Conservation (phyloP, 1,140 invertebrate genomes). For the Chironomus tepperi region DNA sequence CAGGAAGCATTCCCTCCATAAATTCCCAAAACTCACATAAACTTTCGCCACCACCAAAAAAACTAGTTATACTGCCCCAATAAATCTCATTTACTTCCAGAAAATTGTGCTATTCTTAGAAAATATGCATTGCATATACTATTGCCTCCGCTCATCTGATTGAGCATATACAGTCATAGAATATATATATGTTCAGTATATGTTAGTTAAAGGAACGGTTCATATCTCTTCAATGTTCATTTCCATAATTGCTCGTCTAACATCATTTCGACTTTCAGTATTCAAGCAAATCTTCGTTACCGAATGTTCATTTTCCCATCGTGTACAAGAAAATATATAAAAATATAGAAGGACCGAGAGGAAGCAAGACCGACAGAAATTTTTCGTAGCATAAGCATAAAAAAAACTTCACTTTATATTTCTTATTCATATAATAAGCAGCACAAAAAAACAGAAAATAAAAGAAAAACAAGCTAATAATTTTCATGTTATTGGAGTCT, state of each 20-base stretch:
- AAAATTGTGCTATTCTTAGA: too few relatives aligned
- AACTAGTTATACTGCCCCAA: too few relatives aligned
- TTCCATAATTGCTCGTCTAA: conserved; percentile 12
- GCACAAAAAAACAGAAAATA: neutral
- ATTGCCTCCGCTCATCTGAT: neutral
- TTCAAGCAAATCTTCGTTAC: neutral
- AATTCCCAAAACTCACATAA: too few relatives aligned
- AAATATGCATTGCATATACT: too few relatives aligned
- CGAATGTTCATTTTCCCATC: neutral
- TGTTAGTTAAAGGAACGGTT: neutral
- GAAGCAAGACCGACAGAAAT: too few relatives aligned
- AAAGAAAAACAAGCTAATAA: conserved; percentile 9
- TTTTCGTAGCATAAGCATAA: too few relatives aligned
- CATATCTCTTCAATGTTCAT: conserved; percentile 13
- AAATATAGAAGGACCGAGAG: neutral
- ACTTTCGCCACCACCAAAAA: too few relatives aligned
- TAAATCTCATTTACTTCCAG: too few relatives aligned
- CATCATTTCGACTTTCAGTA: neutral
- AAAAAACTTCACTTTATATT: too few relatives aligned
- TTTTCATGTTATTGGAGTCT: neutral
- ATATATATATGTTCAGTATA: neutral
- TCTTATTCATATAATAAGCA: too few relatives aligned
- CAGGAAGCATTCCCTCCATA: too few relatives aligned
- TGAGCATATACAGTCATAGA: neutral
- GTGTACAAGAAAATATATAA: neutral